A percentile compares a stretch with the other conserved stretches of the same genome.
Evolutionary conservation across 2,888 invertebrate genomes (phyloP).

Genomic region (Carterocephalus palaemon): DNA sequence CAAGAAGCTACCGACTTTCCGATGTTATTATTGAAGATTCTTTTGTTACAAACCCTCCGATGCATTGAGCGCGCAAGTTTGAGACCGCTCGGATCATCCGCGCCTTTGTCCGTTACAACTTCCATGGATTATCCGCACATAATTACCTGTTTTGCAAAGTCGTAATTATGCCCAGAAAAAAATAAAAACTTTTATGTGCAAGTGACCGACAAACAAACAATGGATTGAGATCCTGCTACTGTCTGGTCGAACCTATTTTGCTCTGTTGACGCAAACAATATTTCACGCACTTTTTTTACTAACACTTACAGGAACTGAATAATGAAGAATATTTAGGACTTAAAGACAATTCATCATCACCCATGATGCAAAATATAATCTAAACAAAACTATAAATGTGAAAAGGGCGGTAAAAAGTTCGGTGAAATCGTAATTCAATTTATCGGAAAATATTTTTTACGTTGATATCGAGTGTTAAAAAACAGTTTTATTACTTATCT

Average conservation of each 20-base stretch:
- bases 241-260: slow-evolving; percentile 29
- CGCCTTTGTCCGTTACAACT: slow-evolving; percentile 56
- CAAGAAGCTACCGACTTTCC: slow-evolving; percentile 77
- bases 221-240: slow-evolving; percentile 41
- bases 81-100: slow-evolving; percentile 48
- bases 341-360: too few species aligned
- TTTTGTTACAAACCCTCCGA: slow-evolving; percentile 59
- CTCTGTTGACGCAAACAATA: slow-evolving; percentile 39
- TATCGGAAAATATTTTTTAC: too few species aligned
- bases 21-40: slow-evolving; percentile 65
- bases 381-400: too few species aligned
- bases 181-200: slow-evolving; percentile 49
- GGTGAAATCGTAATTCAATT: too few species aligned
- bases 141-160: slow-evolving; percentile 73
- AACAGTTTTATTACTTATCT: too few species aligned
- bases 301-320: too few species aligned
- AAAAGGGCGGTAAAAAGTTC: too few species aligned
- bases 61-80: slow-evolving; percentile 58
- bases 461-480: too few species aligned
- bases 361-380: too few species aligned
- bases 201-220: slow-evolving; percentile 56
- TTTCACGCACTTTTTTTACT: slow-evolving; percentile 7
- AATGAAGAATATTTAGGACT: too few species aligned
- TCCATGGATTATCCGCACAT: slow-evolving; percentile 65
- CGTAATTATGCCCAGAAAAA: slow-evolving; percentile 57